Evolutionary conservation across 1,140 invertebrate genomes (phyloP), one percentile per base, ranked within the genome.

Genomic region (Reticulitermes speratus): DNA sequence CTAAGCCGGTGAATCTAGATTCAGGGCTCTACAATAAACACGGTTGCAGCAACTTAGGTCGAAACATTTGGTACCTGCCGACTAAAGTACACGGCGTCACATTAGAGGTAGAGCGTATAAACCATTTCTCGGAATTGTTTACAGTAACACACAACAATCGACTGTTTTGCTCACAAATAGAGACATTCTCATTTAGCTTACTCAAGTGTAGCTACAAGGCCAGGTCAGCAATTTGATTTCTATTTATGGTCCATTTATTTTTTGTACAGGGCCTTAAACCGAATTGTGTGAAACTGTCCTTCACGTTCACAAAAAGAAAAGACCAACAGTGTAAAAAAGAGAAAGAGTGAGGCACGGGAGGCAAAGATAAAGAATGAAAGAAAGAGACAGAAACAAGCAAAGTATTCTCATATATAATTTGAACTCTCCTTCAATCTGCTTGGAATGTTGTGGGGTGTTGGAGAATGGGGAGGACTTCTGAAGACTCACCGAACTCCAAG

Each of bases 361-460:
- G n/a, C 9, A 25, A 7, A 75, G 65, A 75, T n/a, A 75, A 75
- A 75, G 65, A 9, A 75, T 2, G 65, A 75, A 75, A 30, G 65
- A 75, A 23, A 59, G 14, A 23, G 55, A 59, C 14, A 59, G 55
- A 38, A 38, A 38, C 38, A 38, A 25, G 59, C 2, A 65, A 65
- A 75, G 25, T 6, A 75, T 75, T 75, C 65, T 75, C 65, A 30
- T 75, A 75, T 9, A 75, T 75, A 75, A 75, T 75, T 75, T 30
- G 65, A 75, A 25, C 65, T 75, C n/a, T 30, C 65, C 25, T 75
- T 75, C 65, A 75, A 75, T 75, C 65, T 75, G 6, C 65, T 30
- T 75, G 65, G 65, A 75, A 75, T 75, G 65, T 75, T 75, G 59
- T 23, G 59, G 65, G 65, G 65, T 75, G 65, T 75, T 75, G 21